Evolutionary conservation across 1,140 invertebrate genomes (phyloP).

Genomic region (Calliopsis andreniformis): DNA sequence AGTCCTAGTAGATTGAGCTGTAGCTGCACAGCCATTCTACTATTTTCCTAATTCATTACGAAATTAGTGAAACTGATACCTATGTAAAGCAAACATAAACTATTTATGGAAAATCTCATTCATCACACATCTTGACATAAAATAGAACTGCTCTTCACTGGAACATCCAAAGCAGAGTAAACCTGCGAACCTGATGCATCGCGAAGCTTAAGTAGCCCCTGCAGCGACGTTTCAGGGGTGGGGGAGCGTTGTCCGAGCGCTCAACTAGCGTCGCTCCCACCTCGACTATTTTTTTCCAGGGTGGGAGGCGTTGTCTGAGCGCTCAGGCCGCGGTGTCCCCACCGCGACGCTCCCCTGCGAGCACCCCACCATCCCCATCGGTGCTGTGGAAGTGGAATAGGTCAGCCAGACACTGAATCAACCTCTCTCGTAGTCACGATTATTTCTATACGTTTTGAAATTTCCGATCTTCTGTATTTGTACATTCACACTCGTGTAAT

Average conservation of each 20-base stretch:
- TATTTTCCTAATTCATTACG: no score
- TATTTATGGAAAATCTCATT: no score
- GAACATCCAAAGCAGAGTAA: slow-evolving; percentile 16
- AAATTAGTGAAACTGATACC: no score
- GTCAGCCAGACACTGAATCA: slow-evolving; percentile 43
- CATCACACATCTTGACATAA: no score
- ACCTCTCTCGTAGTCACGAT: slow-evolving; percentile 24
- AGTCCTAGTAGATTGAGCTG: no score
- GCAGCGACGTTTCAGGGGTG: no score
- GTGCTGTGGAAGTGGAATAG: slow-evolving; percentile 32
- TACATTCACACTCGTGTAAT: background rate
- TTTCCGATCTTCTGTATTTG: slow-evolving; percentile 3
- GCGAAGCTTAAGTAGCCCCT: slow-evolving; percentile 19
- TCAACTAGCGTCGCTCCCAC: background rate
- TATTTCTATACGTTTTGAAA: slow-evolving; percentile 30
- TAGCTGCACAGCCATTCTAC: no score
- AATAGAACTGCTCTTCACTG: no score
- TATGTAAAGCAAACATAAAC: no score
- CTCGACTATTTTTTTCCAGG: background rate
- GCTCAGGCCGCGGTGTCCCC: slow-evolving; percentile 2
- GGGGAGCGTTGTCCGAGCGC: background rate
- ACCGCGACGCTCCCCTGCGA: slow-evolving; percentile 10
- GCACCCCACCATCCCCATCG: background rate
- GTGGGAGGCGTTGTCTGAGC: slow-evolving; percentile 22
- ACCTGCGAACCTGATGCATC: background rate